Conservation (phyloP, 2,113 vertebrate species). For the Trogon melanurus region DNA sequence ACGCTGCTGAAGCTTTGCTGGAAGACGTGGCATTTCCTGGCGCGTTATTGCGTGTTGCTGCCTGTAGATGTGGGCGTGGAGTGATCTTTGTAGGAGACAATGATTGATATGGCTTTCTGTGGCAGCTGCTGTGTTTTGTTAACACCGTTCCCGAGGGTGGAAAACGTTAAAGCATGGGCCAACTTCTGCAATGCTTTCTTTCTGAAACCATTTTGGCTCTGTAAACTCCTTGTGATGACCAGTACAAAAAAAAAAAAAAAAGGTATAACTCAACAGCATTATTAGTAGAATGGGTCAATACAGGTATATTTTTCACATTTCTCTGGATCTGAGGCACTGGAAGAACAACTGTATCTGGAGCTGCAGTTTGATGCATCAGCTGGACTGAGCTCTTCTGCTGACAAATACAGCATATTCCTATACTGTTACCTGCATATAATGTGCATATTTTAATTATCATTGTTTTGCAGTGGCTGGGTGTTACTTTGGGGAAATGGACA, state of each 20-base stretch:
- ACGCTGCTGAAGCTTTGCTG: neutral
- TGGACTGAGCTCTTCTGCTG: neutral
- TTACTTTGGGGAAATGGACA: neutral
- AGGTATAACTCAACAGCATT: neutral
- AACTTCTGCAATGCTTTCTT: neutral
- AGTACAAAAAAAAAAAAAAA: neutral
- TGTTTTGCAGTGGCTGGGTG: neutral
- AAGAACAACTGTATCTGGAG: neutral
- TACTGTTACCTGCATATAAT: neutral
- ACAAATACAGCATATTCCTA: neutral
- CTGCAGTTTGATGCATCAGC: neutral
- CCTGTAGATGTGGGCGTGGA: neutral
- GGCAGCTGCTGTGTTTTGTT: neutral
- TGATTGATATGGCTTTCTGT: neutral
- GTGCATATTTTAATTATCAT: neutral
- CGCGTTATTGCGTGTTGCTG: neutral
- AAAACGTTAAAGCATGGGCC: fast-evolving
- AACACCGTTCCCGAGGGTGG: neutral
- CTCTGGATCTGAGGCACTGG: neutral
- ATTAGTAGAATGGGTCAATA: neutral
- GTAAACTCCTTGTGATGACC: neutral
- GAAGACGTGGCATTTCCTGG: neutral
- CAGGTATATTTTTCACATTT: neutral
- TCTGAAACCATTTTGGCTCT: neutral
- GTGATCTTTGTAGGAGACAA: neutral